phyloP scores from a whole-genome alignment of 1,140 invertebrate species.

The Colletes latitarsis region DNA sequence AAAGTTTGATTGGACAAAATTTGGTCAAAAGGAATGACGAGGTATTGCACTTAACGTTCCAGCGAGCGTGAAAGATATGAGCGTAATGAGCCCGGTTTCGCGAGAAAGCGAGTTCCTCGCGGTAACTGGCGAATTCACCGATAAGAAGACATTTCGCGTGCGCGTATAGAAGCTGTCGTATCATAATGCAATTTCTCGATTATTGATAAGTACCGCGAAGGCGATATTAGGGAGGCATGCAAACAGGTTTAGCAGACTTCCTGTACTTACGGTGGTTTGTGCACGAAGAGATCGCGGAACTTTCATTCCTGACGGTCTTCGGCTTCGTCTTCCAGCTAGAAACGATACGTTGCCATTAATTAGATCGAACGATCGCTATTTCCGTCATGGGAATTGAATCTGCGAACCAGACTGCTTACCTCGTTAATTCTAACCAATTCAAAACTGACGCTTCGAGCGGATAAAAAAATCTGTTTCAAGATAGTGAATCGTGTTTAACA shows the following conservation, averaged over 20 bases:
- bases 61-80: background rate
- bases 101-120: slow-evolving; percentile 5
- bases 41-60: slow-evolving; percentile 9
- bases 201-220: slow-evolving; percentile 22
- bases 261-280: background rate
- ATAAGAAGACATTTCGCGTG: slow-evolving; percentile 9
- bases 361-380: background rate
- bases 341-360: slow-evolving; percentile 14
- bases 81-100: background rate
- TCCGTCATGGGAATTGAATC: background rate
- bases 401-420: background rate
- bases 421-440: background rate
- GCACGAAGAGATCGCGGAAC: slow-evolving; percentile 24
- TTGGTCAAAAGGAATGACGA: background rate
- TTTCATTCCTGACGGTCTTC: slow-evolving; percentile 22
- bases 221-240: slow-evolving; percentile 7
- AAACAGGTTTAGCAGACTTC: background rate
- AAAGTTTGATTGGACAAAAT: background rate
- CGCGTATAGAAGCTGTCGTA: background rate
- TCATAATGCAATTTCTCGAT: slow-evolving; percentile 28
- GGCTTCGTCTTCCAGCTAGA: background rate
- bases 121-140: slow-evolving; percentile 10
- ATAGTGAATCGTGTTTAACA: no score
- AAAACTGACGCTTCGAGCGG: background rate
- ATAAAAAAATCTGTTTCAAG: background rate